Evolutionary conservation across 2,113 vertebrate species (phyloP), one percentile per base, ranked within the genome.

Genomic region (Chelonoidis abingdonii): DNA sequence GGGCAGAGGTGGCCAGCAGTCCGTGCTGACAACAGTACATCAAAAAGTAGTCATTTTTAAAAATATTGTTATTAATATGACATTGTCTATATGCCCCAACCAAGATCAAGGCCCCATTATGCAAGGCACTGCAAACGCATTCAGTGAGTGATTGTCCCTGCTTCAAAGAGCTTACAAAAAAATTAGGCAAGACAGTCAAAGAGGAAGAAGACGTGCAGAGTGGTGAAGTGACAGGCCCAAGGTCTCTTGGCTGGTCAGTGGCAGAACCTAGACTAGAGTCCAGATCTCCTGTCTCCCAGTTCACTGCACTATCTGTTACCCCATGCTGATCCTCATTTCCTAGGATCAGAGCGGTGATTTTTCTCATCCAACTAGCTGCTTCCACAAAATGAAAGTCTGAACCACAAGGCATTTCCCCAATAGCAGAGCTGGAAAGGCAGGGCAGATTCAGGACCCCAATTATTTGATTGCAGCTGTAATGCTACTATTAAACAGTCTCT

Each of bases 61-160:
- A 75, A 5, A 1, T 27, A 29, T 8, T 0, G 1, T 27, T n/a
- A 4, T 25, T 90, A 91, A 31, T 82, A 38, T 1, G 10, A 29
- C 0, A 21, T 79, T 12, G 29, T 52, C 87, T 44, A 47, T 47
- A 9, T 83, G 8, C 9, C 78, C 17, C 57, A 2, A 69, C 35
- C 35, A 86, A 62, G 57, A 21, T 0, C 2, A 29, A 56, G 83
- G 24, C 72, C 17, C 29, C 0, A 0, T 2, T 3, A 38, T 44
- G 84, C 22, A 22, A 54, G 21, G 38, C 38, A 12, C 38, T 76
- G 41, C 72, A 76, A 41, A 44, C 24, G 12, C 38, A 41, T 22
- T 41, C 38, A 11, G 38, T 69, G 24, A 44, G 17, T 8, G 10
- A 44, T 8, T 22, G 21, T 41, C 41, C 72, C 84, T 16, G 80